phyloP scores from a whole-genome alignment of 2,113 vertebrate species.

The Lepus europaeus region DNA sequence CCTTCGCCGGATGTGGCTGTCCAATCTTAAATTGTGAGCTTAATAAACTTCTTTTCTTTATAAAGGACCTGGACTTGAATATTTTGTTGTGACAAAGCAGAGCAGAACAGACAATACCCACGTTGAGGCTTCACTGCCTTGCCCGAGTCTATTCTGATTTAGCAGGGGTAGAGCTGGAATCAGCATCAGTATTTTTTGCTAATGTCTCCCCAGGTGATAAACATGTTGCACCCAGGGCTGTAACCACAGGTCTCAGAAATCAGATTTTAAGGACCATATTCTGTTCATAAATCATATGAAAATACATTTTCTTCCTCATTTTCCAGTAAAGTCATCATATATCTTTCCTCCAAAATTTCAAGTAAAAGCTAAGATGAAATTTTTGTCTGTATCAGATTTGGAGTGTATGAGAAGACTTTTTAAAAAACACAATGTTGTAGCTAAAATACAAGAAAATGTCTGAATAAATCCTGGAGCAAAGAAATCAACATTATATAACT shows the following conservation, averaged over 20 bases:
- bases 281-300: conserved; percentile 22
- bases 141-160: not conserved
- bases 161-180: not conserved
- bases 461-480: not conserved
- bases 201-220: not conserved
- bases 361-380: not conserved
- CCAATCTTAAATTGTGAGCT: no score
- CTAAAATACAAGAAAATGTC: not conserved
- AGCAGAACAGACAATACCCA: not conserved
- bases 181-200: not conserved
- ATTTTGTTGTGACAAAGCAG: no score
- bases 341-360: conserved; percentile 44
- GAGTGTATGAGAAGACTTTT: not conserved
- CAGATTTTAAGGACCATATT: not conserved
- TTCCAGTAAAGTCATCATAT: not conserved
- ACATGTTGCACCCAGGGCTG: not conserved
- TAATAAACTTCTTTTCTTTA: no score
- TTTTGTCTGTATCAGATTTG: not conserved
- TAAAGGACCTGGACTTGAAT: no score
- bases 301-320: not conserved
- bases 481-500: not conserved
- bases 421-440: not conserved
- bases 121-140: not conserved
- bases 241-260: not conserved
- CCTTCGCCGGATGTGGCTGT: no score